These are phyloP conservation scores for Brachionus rubens DNA, from an alignment of 1,140 invertebrate genomes.

Conservation along the genomic window DNA sequence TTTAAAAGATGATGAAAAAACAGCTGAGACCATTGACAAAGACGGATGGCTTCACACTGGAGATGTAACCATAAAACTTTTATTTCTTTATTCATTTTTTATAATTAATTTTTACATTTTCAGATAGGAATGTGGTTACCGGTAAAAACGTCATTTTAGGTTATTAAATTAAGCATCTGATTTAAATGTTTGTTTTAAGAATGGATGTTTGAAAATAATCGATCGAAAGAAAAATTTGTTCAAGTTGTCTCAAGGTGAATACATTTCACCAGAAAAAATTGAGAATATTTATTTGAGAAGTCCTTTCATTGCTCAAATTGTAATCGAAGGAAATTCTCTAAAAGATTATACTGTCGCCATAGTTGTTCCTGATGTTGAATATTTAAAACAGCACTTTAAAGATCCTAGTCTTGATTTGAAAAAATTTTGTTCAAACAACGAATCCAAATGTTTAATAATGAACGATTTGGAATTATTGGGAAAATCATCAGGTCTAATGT, in stretches of 20 bases:
- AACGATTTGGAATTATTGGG: neutral
- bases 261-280: conserved; percentile 97
- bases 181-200: neutral
- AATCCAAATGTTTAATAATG: neutral
- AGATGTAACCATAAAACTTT: conserved; percentile 50
- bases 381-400: neutral
- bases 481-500: neutral
- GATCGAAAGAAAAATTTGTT: conserved; percentile 95
- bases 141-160: neutral
- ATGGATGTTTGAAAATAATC: conserved; percentile 74
- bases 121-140: conserved; percentile 55
- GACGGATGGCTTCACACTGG: conserved; percentile 63
- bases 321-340: conserved; percentile 87
- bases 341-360: conserved; percentile 60
- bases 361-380: conserved; percentile 8
- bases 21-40: conserved; percentile 59
- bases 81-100: neutral
- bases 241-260: conserved; percentile 78
- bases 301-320: conserved; percentile 90
- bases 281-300: conserved; percentile 91
- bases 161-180: neutral
- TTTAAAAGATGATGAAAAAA: conserved; percentile 63
- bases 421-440: neutral
- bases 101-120: neutral
- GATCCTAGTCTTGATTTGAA: neutral